Conservation (phyloP, 2,888 invertebrate genomes). For the Drosophila cognata region DNA sequence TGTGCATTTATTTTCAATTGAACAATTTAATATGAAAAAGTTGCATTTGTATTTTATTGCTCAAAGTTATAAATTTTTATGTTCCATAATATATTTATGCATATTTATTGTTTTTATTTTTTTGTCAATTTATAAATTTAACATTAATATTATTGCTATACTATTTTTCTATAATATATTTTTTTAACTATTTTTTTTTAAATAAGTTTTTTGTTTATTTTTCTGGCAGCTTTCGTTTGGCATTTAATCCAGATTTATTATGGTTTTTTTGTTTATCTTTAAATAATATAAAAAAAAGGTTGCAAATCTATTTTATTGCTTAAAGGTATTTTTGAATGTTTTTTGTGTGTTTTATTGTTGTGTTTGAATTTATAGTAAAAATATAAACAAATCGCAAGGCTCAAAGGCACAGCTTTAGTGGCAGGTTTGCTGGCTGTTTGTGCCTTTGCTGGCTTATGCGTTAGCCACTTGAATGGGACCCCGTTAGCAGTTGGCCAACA, state of each 20-base stretch:
- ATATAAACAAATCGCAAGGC: constrained; percentile 1
- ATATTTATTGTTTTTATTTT: neutral
- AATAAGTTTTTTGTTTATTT: neutral
- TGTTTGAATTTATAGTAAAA: neutral
- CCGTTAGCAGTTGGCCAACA: constrained; percentile 14
- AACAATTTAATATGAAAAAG: neutral
- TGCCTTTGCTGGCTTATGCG: constrained; percentile 29
- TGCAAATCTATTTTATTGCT: neutral
- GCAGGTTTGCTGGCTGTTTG: neutral
- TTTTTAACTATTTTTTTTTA: neutral
- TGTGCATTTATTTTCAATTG: neutral
- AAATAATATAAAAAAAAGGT: neutral
- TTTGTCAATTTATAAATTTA: neutral
- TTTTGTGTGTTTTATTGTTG: neutral
- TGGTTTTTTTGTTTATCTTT: neutral
- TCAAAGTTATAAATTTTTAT: neutral
- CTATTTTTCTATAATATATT: neutral
- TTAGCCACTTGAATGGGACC: constrained; percentile 46
- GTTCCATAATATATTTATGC: neutral
- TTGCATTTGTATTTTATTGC: too few relatives aligned
- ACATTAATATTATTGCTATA: neutral
- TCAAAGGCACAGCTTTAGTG: neutral
- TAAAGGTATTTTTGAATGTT: neutral
- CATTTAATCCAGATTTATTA: neutral
- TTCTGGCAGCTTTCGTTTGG: neutral